These are phyloP conservation scores for Castor canadensis DNA, from an alignment of 2,113 vertebrate genomes.

Conservation along the genomic window DNA sequence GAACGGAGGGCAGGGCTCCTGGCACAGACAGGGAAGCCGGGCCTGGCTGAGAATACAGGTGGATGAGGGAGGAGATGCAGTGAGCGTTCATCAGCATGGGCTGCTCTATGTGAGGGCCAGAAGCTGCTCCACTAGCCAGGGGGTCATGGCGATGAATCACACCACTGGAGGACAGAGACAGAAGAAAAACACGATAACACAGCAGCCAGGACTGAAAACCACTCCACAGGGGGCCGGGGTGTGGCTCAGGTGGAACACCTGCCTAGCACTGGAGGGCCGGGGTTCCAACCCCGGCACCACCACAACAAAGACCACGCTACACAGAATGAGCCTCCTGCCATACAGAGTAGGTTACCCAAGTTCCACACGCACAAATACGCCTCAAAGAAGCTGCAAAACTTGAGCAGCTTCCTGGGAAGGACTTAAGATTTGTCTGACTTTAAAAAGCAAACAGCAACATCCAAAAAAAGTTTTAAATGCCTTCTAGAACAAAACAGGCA, in stretches of 20 bases:
- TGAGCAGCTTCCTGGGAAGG: background rate
- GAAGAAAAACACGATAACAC: too few relatives aligned
- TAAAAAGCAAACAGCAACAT: background rate
- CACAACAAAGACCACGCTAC: fast-evolving
- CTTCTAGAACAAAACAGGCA: fast-evolving
- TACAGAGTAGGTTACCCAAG: fast-evolving
- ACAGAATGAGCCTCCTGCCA: fast-evolving
- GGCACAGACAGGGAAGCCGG: background rate
- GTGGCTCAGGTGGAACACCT: background rate
- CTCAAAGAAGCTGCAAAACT: fast-evolving
- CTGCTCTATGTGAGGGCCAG: background rate
- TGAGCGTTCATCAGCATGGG: fast-evolving
- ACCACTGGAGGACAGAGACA: too few relatives aligned
- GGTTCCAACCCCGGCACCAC: background rate
- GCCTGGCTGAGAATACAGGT: background rate
- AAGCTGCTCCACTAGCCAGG: background rate
- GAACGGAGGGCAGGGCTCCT: background rate
- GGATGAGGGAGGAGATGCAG: too few relatives aligned
- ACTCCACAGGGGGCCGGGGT: background rate
- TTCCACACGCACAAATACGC: fast-evolving
- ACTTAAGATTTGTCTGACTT: background rate
- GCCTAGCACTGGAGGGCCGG: background rate
- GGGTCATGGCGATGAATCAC: too few relatives aligned
- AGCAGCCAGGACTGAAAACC: background rate
- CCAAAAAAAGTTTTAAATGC: background rate